Evolutionary conservation across 2,797 vertebrate genomes (phyloP).

Genomic region (Spinibarbus caldwelli): DNA sequence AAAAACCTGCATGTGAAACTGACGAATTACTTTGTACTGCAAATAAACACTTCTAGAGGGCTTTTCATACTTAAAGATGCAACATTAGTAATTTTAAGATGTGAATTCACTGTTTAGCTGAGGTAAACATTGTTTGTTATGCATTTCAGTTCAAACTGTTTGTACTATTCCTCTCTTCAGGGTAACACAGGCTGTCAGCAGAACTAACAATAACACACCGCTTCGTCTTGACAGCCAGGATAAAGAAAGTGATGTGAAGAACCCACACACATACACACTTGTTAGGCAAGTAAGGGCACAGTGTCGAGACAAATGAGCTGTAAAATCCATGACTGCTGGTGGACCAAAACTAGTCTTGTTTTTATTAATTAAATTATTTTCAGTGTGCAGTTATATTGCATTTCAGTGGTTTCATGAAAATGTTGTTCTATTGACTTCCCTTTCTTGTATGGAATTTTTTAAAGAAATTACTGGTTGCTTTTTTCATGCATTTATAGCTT

Average conservation of each 20-base stretch:
- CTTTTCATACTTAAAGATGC: neutral
- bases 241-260: constrained; percentile 21
- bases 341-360: constrained; percentile 12
- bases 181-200: constrained; percentile 18
- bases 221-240: constrained; percentile 25
- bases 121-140: neutral
- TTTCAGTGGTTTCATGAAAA: neutral
- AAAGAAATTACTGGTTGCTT: neutral
- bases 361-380: constrained; percentile 11
- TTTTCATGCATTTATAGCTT: neutral
- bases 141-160: constrained; percentile 9
- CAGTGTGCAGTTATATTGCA: neutral
- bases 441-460: neutral
- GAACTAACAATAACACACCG: constrained; percentile 27
- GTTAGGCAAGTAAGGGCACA: constrained; percentile 47
- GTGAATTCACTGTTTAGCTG: neutral
- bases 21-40: neutral
- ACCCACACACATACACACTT: constrained; percentile 35
- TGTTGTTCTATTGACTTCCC: neutral
- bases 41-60: neutral
- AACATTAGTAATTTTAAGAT: neutral
- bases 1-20: neutral
- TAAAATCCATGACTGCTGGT: constrained; percentile 15
- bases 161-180: constrained; percentile 11
- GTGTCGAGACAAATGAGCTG: constrained; percentile 15